Percentiles rank a stretch among this genome's conserved stretches.
These are phyloP conservation scores for Rhinichthys klamathensis DNA, from an alignment of 2,113 vertebrate species.

Conservation along the genomic window DNA sequence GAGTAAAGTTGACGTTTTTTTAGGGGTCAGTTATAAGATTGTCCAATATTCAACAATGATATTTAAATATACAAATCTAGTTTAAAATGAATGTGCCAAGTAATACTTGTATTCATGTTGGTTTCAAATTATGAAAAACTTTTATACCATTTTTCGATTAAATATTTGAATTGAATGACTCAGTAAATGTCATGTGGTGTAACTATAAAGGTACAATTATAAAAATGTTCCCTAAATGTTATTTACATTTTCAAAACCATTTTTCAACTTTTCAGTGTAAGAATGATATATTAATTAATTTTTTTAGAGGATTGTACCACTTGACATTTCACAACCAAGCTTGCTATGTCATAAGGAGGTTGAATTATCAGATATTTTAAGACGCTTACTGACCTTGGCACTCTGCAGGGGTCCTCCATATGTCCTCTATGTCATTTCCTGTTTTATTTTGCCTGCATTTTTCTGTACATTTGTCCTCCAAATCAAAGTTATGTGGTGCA, in stretches of 20 bases:
- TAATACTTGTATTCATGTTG: not conserved
- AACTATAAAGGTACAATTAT: no score
- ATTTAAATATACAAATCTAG: not conserved
- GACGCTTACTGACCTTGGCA: not conserved
- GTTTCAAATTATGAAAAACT: not conserved
- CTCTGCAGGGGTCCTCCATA: not conserved
- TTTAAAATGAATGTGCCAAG: no score
- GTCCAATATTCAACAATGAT: not conserved
- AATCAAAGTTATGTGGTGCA: no score
- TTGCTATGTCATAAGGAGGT: not conserved
- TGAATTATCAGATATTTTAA: not conserved
- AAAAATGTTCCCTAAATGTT: not conserved
- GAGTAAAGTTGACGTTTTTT: not conserved
- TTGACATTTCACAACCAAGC: not conserved
- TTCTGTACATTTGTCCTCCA: no score
- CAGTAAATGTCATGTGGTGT: no score
- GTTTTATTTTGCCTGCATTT: not conserved
- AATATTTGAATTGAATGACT: no score
- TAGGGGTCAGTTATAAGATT: not conserved
- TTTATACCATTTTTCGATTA: no score
- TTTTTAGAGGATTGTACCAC: not conserved
- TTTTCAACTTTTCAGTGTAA: not conserved
- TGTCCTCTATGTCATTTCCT: not conserved
- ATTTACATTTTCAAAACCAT: not conserved
- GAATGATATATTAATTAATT: not conserved